Evolutionary conservation across 2,888 invertebrate genomes (phyloP), one percentile per base, ranked within the genome.

Genomic region (Synergus gifuensis): DNA sequence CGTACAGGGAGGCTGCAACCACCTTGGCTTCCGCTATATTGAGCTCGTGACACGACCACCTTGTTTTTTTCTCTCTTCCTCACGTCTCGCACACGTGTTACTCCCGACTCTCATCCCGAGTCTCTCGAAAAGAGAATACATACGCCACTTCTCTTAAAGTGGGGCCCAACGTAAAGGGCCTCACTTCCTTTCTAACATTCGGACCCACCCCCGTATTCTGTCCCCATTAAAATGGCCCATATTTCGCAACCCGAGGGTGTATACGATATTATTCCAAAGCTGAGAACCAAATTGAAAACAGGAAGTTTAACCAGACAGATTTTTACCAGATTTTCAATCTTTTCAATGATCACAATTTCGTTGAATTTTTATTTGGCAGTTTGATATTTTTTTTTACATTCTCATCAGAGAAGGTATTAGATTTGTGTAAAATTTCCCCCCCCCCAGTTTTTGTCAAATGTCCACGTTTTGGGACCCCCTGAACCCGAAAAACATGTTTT

Each of bases 11-110:
- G 89, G 89, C 90, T 90, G 89, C 89, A 91, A 91, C 91, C 91
- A 91, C 91, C 91, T 88, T 91, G 90, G 91, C 91, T 92, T 92
- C 92, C 92, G 92, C 89, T 89, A 89, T 88, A 91, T 91, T 89
- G 87, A 90, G 87, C 81, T 77, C 81, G 85, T 78, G 83, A 87
- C 85, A 86, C 87, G 87, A 88, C 89, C 90, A 90, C 88, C 89
- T 89, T 89, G 86, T 89, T 86, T 88, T 88, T 88, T 87, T 86
- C 84, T 83, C 83, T 85, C 85, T 82, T 83, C 78, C 78, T 80
- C 73, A 73, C 73, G 73, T 54, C 84, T 76, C 77, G 60, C 80
- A 82, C 81, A 82, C 80, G 82, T 83, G 83, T 83, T 82, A 69
- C 64, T 46, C 78, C 69, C 81, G 49, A 63, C 84, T 83, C 80